Evolutionary conservation across 2,113 vertebrate genomes (phyloP).

Genomic region (Corapipo altera): DNA sequence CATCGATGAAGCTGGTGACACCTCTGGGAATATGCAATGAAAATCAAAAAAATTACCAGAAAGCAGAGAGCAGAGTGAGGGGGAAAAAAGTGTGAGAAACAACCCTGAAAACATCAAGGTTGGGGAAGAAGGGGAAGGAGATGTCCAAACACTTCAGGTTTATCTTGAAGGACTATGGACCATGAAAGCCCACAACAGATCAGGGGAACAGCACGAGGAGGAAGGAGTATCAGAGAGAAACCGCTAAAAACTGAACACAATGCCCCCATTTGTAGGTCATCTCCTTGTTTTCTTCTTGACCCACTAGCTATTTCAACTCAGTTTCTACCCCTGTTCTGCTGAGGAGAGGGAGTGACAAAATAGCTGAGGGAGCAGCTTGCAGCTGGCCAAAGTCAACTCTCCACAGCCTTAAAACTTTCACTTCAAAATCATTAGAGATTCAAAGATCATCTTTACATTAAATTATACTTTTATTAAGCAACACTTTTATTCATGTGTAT

Average conservation of each 20-base stretch:
- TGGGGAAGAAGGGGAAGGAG: neutral
- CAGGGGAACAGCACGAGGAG: neutral
- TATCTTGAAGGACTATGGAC: neutral
- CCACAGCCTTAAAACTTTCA: neutral
- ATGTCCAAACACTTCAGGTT: neutral
- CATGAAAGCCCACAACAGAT: neutral
- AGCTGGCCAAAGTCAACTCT: neutral
- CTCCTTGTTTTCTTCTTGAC: neutral
- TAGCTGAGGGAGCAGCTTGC: neutral
- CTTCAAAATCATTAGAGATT: neutral
- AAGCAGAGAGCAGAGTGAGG: neutral
- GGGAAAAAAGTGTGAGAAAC: neutral
- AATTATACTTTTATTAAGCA: neutral
- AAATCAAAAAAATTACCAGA: neutral
- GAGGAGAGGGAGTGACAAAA: neutral
- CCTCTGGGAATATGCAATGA: neutral
- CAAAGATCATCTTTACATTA: neutral
- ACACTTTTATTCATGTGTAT: neutral
- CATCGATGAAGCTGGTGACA: neutral
- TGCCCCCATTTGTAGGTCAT: neutral
- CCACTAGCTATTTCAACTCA: neutral
- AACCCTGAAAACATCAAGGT: neutral
- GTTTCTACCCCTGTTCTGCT: neutral
- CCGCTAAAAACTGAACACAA: neutral
- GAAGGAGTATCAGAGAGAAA: neutral